Evolutionary conservation across 2,888 invertebrate species (phyloP), one percentile per base, ranked within the genome.

Genomic region (Axea sp.): DNA sequence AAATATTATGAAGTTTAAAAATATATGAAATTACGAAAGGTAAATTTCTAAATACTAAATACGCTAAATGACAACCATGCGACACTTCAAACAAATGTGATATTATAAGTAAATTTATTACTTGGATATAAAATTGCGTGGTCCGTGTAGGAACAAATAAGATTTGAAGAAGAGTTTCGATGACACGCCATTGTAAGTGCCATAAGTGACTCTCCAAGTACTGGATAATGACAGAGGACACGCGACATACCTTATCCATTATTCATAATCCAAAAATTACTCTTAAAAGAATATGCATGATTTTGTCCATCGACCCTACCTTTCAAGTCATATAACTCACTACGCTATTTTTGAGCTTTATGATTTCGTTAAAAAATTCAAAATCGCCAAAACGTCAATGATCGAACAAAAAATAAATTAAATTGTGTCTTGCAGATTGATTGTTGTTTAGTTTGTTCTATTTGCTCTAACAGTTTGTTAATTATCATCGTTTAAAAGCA

Each of bases 231-330:
- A 84, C 84, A 82, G 80, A 81, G 83, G 86, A 85, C 86, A 86
- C 86, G 86, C 86, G 86, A 86, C 85, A 84, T 80, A 77, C 80
- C 83, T 84, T 82, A 85, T 86, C 85, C 85, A 86, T 86, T 86
- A 86, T 86, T 86, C 85, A 86, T 86, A 81, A 73, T 60, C 77
- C 79, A 37, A 73, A 82, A 83, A 83, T 83, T 81, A 80, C 79
- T 81, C 81, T 77, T 53, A 41, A 68, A 68, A 75, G 78, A 80
- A 83, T 83, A 82, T 80, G 80, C 79, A 80, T 83, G 81, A 83
- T 75, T 72, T 72, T 53, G 6, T 49, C 65, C 55, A 67, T 62
- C 30, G 24, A 22, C 30, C 15, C 24, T 28, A 5, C 45, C 39
- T 51, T 43, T 64, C 17, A 14, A 11, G 14, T 9, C 35, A 2